A percentile compares a stretch with the other conserved stretches of the same genome.
Conservation (phyloP, 2,888 invertebrate species). For the Nineta flava region DNA sequence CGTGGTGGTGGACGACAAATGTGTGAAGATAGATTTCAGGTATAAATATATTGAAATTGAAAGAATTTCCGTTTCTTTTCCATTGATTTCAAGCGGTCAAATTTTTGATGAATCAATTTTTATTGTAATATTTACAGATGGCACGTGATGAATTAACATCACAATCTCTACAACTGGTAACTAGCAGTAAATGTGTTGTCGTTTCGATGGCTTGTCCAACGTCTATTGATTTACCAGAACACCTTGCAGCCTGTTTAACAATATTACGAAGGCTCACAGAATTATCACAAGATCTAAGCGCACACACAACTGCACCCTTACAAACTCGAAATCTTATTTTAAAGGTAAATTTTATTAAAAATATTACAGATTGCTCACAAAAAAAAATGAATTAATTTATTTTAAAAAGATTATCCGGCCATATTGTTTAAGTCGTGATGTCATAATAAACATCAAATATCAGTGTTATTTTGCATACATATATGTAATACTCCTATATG, state of each 20-base stretch:
- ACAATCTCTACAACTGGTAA: slow-evolving; percentile 67
- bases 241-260: slow-evolving; percentile 59
- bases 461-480: too few species aligned
- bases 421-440: not conserved
- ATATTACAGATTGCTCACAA: not conserved
- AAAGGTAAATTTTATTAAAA: slow-evolving; percentile 26
- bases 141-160: slow-evolving; percentile 64
- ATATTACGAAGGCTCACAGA: slow-evolving; percentile 59
- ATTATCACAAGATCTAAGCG: slow-evolving; percentile 56
- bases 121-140: slow-evolving; percentile 26
- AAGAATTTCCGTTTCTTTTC: too few species aligned
- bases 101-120: not conserved
- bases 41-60: slow-evolving; percentile 17
- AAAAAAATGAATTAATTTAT: not conserved
- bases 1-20: slow-evolving; percentile 61
- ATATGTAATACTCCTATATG: too few species aligned
- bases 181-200: slow-evolving; percentile 67
- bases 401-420: not conserved
- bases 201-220: slow-evolving; percentile 60
- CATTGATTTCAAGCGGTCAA: not conserved
- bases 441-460: too few species aligned
- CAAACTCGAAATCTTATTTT: slow-evolving; percentile 69
- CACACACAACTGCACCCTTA: slow-evolving; percentile 58
- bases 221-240: slow-evolving; percentile 42
- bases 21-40: slow-evolving; percentile 62